These are phyloP conservation scores for Drosophila macrospina DNA, from an alignment of 2,888 invertebrate genomes.

Conservation along the genomic window DNA sequence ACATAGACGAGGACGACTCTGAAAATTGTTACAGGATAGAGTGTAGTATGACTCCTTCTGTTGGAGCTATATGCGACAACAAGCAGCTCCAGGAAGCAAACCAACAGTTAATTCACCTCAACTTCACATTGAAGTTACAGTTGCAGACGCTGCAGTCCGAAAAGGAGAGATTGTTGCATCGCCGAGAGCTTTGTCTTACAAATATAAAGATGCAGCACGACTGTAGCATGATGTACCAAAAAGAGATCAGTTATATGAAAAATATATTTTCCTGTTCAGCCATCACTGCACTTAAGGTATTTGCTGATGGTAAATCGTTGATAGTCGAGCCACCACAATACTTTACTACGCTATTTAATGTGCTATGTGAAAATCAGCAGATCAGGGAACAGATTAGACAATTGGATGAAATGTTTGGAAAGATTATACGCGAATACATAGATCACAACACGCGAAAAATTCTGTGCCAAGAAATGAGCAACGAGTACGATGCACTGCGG, in stretches of 20 bases:
- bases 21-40: not conserved
- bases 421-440: constrained; percentile 44
- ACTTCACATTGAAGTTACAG: constrained; percentile 30
- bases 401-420: constrained; percentile 60
- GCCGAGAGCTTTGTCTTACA: not conserved
- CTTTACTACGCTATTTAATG: constrained; percentile 44
- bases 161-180: constrained; percentile 2
- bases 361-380: constrained; percentile 40
- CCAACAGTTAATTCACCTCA: constrained; percentile 29
- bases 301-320: not conserved
- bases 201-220: not conserved
- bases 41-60: not conserved
- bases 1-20: not conserved
- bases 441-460: constrained; percentile 34
- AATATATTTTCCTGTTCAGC: constrained; percentile 41
- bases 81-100: constrained; percentile 13
- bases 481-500: constrained; percentile 58
- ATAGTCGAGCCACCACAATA: constrained; percentile 17
- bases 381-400: constrained; percentile 38
- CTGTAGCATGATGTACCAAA: constrained; percentile 7
- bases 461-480: constrained; percentile 40
- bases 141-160: constrained; percentile 25
- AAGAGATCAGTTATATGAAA: constrained; percentile 47
- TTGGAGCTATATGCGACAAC: not conserved
- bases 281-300: constrained; percentile 26